Evolutionary conservation across 37 sponge, comb jelly and placozoan species (phyloP), one percentile per base, ranked within the genome.

Genomic region (Tethya wilhelma): DNA sequence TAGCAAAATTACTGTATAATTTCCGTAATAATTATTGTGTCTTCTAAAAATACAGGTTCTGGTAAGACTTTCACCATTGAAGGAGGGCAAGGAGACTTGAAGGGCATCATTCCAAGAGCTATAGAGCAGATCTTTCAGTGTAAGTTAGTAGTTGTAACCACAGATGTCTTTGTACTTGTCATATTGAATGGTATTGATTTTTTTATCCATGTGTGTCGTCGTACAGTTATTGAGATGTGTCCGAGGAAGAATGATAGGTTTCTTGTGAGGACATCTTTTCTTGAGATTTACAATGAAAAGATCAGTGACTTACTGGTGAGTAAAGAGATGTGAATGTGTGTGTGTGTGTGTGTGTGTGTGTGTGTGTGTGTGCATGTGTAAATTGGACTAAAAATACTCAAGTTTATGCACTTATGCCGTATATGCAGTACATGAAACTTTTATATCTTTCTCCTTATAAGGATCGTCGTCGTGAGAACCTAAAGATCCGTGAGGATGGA

Each of bases 11-110:
- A n/a, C n/a, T n/a, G n/a, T n/a, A n/a, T n/a, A n/a, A 49, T 19
- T 49, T 19, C 53, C 53, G 53, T 49, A 49, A 49, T 49, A 49
- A 49, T 49, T 49, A 49, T 49, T 9, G 14, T 60, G 6, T 26
- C 11, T n/a, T 73, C 53, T 7, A 29, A 4, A 25, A 57, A 59
- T 79, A 84, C 79, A 71, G 93, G 96, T 4, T 93, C 93, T 40
- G 96, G 96, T 44, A 96, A 96, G 93, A 96, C 91, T 0, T 84
- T 80, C 74, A 96, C 93, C 25, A 93, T 96, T 56, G 96, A 93
- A 71, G 96, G 96, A 39, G 75, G 62, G 3, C 45, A 31, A 0
- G 86, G 53, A 20, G 88, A 87, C 26, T 59, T 7, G 3, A 78
- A 74, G 45, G 96, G 96, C 1, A 73, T 96, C 31, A 84, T 96